These are phyloP conservation scores for Xenopus petersii DNA, from an alignment of 2,797 vertebrate species.

Conservation along the genomic window DNA sequence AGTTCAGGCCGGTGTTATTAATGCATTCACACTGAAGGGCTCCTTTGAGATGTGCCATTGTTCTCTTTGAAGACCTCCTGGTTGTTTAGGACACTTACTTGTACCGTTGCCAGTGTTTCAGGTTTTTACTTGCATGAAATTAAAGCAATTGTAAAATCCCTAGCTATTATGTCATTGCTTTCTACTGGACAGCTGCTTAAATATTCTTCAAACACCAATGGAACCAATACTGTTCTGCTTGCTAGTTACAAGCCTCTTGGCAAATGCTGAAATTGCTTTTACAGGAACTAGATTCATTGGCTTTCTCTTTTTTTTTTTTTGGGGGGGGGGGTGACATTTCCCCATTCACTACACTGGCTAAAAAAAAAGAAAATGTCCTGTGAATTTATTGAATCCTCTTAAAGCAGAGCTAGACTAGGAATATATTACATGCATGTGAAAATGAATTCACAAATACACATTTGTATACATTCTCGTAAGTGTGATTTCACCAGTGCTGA, in stretches of 20 bases:
- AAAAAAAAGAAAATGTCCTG: too few relatives aligned
- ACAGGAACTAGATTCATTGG: too few relatives aligned
- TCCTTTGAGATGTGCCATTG: conserved; percentile 28
- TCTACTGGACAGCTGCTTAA: conserved; percentile 8
- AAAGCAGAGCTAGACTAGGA: too few relatives aligned
- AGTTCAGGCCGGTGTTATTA: background rate
- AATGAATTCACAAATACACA: too few relatives aligned
- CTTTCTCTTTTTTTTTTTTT: too few relatives aligned
- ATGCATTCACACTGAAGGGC: conserved; percentile 20
- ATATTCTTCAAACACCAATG: background rate
- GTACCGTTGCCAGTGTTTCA: conserved; percentile 16
- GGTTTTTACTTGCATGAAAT: background rate
- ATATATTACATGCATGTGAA: too few relatives aligned
- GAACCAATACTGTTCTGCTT: background rate
- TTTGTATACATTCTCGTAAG: too few relatives aligned
- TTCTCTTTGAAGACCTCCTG: conserved; percentile 24
- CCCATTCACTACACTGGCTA: too few relatives aligned
- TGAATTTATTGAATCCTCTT: too few relatives aligned
- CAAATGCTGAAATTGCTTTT: too few relatives aligned
- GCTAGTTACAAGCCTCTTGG: background rate
- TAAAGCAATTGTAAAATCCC: conserved; percentile 14
- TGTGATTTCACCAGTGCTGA: too few relatives aligned
- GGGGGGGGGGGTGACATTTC: too few relatives aligned
- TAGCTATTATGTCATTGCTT: conserved; percentile 3
- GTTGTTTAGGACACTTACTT: conserved; percentile 16